Evolutionary conservation across 2,113 vertebrate species (phyloP).

Genomic region (Entelurus aequoreus): DNA sequence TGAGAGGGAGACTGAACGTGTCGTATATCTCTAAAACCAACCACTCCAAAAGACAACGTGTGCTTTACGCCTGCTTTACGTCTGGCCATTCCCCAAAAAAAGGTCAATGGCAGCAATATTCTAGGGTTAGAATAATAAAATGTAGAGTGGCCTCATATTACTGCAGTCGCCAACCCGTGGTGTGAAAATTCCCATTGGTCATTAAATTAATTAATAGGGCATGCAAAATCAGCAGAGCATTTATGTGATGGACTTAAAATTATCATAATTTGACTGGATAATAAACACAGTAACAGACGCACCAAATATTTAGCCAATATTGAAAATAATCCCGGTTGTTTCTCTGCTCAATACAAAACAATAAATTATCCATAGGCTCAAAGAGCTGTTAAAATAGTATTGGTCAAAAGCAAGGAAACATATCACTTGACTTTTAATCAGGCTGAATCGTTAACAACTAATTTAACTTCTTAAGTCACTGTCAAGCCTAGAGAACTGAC

Average conservation of each 20-base stretch:
- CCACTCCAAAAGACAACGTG: slow-evolving; percentile 35
- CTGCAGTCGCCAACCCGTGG: slow-evolving; percentile 1
- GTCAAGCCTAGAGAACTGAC: slow-evolving; percentile 9
- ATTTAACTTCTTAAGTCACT: slow-evolving; percentile 28
- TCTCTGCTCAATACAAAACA: slow-evolving; percentile 58
- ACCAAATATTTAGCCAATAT: background rate
- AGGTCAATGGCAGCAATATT: slow-evolving; percentile 51
- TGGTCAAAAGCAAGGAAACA: slow-evolving; percentile 25
- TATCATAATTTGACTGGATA: background rate
- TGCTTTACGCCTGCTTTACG: slow-evolving; percentile 42
- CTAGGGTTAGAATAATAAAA: slow-evolving; percentile 51
- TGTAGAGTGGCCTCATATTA: slow-evolving; percentile 30
- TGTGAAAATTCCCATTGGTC: slow-evolving; percentile 16
- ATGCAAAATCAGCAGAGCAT: slow-evolving; percentile 16
- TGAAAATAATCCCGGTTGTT: slow-evolving; percentile 55
- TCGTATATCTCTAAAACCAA: slow-evolving; percentile 66
- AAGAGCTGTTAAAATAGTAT: slow-evolving; percentile 48
- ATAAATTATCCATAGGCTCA: slow-evolving; percentile 56
- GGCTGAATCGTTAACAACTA: slow-evolving; percentile 16
- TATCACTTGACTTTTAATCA: background rate
- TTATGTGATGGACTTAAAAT: background rate
- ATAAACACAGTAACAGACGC: background rate
- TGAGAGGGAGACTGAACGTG: slow-evolving; percentile 64
- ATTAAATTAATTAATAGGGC: slow-evolving; percentile 26
- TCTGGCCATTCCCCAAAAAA: slow-evolving; percentile 48